Conservation (phyloP, 1,140 invertebrate genomes). For the Wasmannia auropunctata region DNA sequence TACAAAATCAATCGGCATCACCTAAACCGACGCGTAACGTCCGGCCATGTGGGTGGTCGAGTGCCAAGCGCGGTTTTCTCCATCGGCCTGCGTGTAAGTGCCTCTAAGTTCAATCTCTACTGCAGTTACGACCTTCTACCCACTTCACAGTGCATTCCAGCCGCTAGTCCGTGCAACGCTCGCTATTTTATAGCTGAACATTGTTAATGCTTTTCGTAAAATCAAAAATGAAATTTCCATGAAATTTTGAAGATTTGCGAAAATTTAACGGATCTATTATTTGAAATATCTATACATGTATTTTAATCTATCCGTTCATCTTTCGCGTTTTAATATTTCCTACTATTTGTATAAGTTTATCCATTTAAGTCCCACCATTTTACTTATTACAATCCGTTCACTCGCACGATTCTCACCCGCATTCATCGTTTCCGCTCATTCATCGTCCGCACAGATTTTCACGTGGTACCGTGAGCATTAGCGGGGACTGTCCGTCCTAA, state of each 20-base stretch:
- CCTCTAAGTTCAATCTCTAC: constrained; percentile 52
- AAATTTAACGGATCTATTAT: neutral
- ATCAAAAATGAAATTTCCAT: neutral
- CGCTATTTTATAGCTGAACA: neutral
- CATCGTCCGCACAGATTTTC: constrained; percentile 29
- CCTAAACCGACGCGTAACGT: constrained; percentile 76
- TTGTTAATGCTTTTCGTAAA: neutral
- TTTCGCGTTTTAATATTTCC: neutral
- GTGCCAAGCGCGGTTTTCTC: constrained; percentile 59
- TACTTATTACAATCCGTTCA: neutral
- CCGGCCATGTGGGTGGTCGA: constrained; percentile 72
- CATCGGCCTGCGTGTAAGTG: constrained; percentile 27
- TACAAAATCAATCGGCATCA: constrained; percentile 77
- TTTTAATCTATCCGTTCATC: neutral
- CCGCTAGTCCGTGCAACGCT: neutral
- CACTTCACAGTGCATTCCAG: constrained; percentile 25
- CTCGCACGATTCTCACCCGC: constrained; percentile 32
- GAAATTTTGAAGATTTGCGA: neutral
- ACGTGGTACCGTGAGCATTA: constrained; percentile 42
- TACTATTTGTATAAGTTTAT: neutral
- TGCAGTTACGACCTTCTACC: constrained; percentile 40
- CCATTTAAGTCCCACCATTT: neutral
- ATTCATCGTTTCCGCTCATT: constrained; percentile 44
- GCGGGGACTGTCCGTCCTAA: constrained; percentile 61
- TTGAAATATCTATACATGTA: neutral